Evolutionary conservation across 2,888 invertebrate species (phyloP), one percentile per base, ranked within the genome.

Genomic region (Callinectes sapidus): DNA sequence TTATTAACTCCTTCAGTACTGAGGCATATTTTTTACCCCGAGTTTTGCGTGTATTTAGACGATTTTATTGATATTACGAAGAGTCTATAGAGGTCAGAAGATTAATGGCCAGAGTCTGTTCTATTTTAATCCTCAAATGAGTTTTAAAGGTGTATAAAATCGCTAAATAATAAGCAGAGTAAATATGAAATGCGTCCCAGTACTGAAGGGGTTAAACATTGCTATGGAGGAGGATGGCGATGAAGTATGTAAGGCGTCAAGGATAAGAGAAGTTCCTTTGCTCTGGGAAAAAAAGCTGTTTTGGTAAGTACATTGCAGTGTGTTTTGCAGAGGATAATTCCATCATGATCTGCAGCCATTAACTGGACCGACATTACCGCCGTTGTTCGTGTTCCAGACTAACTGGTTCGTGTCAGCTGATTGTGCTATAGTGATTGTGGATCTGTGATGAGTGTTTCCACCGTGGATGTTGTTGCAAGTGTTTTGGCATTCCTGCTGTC

Each of bases 311-410:
- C n/a, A n/a, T 71, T 71, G n/a, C 71, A 71, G 23, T 28, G n/a
- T n/a, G 8, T 28, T 71, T 71, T 28, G n/a, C 28, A 23, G 23
- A 28, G n/a, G 23, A 71, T 71, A 28, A 28, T 71, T 71, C 23
- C 23, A 23, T 71, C n/a, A 28, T 71, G 23, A 71, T 71, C 23
- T 6, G 71, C 10, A 71, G 23, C 71, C n/a, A 23, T 23, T n/a
- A n/a, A 28, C 23, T 71, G n/a, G n/a, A 61, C 61, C 16, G 18
- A 61, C 71, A 71, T 28, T 71, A 23, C n/a, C 0, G 71, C 71
- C n/a, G n/a, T 71, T 71, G 71, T 71, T 71, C n/a, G 71, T n/a
- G n/a, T 23, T 71, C 2, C 71, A 71, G 71, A n/a, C 71, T 71
- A 71, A 71, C 0, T 23, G 71, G n/a, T 71, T 71, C 23, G 71